Conservation (phyloP, 1,140 invertebrate genomes). For the Araneus ventricosus region DNA sequence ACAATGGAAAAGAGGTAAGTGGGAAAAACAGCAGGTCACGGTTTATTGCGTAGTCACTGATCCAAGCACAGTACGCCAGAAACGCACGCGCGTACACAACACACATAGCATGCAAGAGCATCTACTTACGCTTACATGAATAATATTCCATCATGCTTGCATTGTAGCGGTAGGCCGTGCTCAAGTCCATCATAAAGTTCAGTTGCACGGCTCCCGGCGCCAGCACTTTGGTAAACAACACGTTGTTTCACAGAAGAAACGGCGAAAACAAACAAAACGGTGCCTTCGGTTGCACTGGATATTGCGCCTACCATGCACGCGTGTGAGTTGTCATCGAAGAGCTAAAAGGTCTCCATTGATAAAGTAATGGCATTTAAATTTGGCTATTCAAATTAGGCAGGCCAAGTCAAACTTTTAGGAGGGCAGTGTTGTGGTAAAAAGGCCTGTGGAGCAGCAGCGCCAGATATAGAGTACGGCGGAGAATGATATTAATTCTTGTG, state of each 20-base stretch:
- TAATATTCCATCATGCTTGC: constrained; percentile 99
- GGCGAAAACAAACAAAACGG: neutral
- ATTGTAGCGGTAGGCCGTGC: constrained; percentile 96
- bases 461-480: neutral
- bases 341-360: neutral
- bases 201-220: constrained; percentile 59
- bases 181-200: constrained; percentile 87
- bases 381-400: constrained; percentile 5
- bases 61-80: constrained; percentile 37
- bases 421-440: neutral
- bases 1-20: constrained; percentile 36
- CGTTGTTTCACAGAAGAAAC: constrained; percentile 39
- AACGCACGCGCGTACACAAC: constrained; percentile 6
- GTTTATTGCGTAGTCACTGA: constrained; percentile 31
- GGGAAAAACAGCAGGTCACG: constrained; percentile 47
- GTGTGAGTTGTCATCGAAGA: neutral
- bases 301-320: neutral
- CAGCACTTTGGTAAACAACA: constrained; percentile 70
- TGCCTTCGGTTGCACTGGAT: neutral
- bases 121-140: constrained; percentile 88
- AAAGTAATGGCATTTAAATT: neutral
- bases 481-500: constrained; percentile 71
- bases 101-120: constrained; percentile 11
- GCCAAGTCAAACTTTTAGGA: neutral
- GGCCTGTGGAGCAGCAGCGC: neutral